Conservation (phyloP, 2,113 vertebrate genomes). For the Oostethus manadensis region DNA sequence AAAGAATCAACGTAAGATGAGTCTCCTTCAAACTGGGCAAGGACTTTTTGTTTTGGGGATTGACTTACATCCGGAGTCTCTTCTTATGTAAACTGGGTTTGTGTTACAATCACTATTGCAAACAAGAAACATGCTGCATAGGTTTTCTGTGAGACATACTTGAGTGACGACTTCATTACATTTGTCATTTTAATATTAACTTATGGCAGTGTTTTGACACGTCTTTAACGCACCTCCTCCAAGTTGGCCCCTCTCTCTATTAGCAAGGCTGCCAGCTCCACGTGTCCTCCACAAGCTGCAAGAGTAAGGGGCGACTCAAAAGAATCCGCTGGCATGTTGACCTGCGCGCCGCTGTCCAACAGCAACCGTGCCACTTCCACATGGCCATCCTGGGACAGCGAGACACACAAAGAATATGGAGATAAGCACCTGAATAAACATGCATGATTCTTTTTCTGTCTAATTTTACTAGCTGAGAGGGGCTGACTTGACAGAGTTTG, state of each 20-base stretch:
- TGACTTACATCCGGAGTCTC: not conserved
- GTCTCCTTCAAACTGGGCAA: not conserved
- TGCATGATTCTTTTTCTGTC: no score
- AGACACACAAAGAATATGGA: constrained; percentile 58
- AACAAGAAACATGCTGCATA: not conserved
- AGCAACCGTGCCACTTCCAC: constrained; percentile 96
- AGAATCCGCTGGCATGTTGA: constrained; percentile 98
- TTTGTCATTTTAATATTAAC: not conserved
- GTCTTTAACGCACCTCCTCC: constrained; percentile 75
- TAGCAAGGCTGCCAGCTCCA: constrained; percentile 91
- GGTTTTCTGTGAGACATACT: not conserved
- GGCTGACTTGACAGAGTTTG: no score
- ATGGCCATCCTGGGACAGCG: constrained; percentile 89
- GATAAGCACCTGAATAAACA: constrained; percentile 61
- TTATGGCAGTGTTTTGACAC: not conserved
- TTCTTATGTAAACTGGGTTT: not conserved
- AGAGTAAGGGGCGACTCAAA: constrained; percentile 96
- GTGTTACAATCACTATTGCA: not conserved
- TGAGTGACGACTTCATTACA: not conserved
- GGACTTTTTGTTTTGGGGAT: not conserved
- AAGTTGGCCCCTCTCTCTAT: constrained; percentile 97
- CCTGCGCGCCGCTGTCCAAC: constrained; percentile 97
- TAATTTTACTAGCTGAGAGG: no score
- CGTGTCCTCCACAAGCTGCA: constrained; percentile 94
- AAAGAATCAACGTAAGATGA: not conserved